Percentiles rank a stretch among this genome's conserved stretches.
Conservation (phyloP, 2,113 vertebrate genomes). For the Paratilapia polleni region DNA sequence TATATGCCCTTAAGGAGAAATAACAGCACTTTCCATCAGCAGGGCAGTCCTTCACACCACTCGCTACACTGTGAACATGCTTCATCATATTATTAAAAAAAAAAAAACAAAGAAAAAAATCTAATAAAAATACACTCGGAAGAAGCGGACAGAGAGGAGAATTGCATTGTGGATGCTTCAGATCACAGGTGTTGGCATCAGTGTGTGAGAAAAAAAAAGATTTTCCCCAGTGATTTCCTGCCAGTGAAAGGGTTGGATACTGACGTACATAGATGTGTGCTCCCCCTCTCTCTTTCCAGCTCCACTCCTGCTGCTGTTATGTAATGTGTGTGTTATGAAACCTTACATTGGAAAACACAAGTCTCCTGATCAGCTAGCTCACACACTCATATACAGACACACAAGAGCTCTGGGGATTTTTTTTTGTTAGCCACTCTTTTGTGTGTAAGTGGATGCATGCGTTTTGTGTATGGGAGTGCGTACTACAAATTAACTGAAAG, state of each 20-base stretch:
- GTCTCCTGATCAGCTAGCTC: constrained; percentile 55
- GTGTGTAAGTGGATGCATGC: background rate
- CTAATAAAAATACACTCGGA: constrained; percentile 3
- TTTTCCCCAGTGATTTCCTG: constrained; percentile 60
- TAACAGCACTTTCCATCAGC: background rate
- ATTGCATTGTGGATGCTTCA: background rate
- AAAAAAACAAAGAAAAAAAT: constrained; percentile 45
- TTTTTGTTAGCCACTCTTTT: constrained; percentile 23
- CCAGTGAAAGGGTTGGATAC: constrained; percentile 16
- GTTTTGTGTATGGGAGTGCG: background rate
- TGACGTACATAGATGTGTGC: constrained; percentile 63
- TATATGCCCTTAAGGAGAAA: constrained; percentile 9
- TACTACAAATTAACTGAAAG: background rate
- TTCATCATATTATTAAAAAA: constrained; percentile 46
- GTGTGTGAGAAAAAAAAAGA: constrained; percentile 19
- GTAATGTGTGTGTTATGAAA: constrained; percentile 79
- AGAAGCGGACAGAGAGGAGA: background rate
- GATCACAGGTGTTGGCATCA: constrained; percentile 16
- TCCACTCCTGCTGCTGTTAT: constrained; percentile 68
- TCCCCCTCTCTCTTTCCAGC: constrained; percentile 32
- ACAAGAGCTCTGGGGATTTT: constrained; percentile 33
- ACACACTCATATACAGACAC: constrained; percentile 26
- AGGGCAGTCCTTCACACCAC: constrained; percentile 16
- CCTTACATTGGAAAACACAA: constrained; percentile 73
- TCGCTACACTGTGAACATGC: constrained; percentile 16